A percentile compares a stretch with the other conserved stretches of the same genome.
Conservation (phyloP, 2,797 vertebrate species). For the Brachyrhaphis roseni region DNA sequence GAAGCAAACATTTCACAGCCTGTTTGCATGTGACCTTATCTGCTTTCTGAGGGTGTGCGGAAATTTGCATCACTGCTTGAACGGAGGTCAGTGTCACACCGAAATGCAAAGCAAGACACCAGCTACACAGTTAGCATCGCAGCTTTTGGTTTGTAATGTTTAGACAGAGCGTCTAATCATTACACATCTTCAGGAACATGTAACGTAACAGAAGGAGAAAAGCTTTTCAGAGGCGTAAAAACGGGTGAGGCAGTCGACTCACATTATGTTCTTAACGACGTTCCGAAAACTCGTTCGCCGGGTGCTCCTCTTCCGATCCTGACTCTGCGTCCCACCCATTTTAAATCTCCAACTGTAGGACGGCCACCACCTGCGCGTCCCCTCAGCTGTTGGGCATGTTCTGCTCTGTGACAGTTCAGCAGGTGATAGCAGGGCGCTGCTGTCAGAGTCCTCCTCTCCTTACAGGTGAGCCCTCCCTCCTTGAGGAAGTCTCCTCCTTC, state of each 20-base stretch:
- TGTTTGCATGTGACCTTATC: constrained; percentile 41
- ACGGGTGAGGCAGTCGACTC: constrained; percentile 54
- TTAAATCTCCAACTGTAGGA: constrained; percentile 16
- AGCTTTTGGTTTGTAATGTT: background rate
- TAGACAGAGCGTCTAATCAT: too few species aligned
- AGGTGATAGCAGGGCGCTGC: constrained; percentile 1
- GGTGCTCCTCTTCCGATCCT: constrained; percentile 51
- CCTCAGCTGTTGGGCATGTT: constrained; percentile 23
- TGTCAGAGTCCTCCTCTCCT: constrained; percentile 28
- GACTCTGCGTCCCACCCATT: constrained; percentile 73
- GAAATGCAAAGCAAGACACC: constrained; percentile 13
- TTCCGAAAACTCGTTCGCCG: constrained; percentile 32
- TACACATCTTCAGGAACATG: background rate
- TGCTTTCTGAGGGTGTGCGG: constrained; percentile 58
- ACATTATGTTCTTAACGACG: constrained; percentile 46
- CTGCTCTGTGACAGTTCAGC: background rate
- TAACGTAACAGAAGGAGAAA: background rate
- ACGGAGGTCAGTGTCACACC: constrained; percentile 18
- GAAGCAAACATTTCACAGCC: constrained; percentile 33
- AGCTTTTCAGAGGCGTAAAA: background rate
- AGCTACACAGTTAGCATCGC: background rate
- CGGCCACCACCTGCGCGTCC: background rate
- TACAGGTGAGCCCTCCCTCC: constrained; percentile 61
- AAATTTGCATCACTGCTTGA: constrained; percentile 60
- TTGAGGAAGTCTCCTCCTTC: constrained; percentile 57